Base-by-base conservation (phyloP, 2,797 vertebrate genomes). In the Gambelia wislizenii region DNA sequence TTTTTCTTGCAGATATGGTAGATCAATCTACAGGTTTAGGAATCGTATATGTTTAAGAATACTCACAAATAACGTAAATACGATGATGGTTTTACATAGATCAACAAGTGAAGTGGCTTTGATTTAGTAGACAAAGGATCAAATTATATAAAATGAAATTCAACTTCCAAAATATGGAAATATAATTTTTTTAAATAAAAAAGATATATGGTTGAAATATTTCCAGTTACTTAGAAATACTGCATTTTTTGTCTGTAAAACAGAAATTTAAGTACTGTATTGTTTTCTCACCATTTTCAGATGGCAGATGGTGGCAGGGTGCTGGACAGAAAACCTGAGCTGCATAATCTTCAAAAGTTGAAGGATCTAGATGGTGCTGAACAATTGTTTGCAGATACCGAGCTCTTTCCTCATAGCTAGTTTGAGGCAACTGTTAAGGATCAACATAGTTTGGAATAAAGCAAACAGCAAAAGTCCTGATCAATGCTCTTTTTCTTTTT, bases 251-350 rank as follows among this genome's bases (percentile, higher is more conserved):
- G 59, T 87, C 88, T 64, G 89, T 77, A 83, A 89, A 91, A 82
- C 83, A 90, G 0, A 86, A 94, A 90, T 89, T 33, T 69, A 90
- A 83, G 87, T 89, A 42, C 90, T 91, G 87, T 89, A 42, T 90
- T 91, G 79, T 85, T 90, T 94, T 93, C 97, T 96, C 96, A 99
- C 99, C 98, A 93, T 98, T 94, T 94, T 99, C 98, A 56, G 98
- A 97, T 77, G 98, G 97, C 85, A 98, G 96, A 95, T 99, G 98
- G 83, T 98, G 98, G 95, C 97, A 99, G 75, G 99, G 98, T 90
- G 99, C 99, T 83, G 99, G 99, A 93, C 98, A 99, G 96, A 99
- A 99, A 94, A 99, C 98, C 64, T 99, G 98, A 78, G 98, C 98
- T 59, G 99, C 98, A 89, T 99, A 99, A 95, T 99, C 99, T 95